Conservation (phyloP, 2,797 vertebrate species). For the Tympanoctomys barrerae region DNA sequence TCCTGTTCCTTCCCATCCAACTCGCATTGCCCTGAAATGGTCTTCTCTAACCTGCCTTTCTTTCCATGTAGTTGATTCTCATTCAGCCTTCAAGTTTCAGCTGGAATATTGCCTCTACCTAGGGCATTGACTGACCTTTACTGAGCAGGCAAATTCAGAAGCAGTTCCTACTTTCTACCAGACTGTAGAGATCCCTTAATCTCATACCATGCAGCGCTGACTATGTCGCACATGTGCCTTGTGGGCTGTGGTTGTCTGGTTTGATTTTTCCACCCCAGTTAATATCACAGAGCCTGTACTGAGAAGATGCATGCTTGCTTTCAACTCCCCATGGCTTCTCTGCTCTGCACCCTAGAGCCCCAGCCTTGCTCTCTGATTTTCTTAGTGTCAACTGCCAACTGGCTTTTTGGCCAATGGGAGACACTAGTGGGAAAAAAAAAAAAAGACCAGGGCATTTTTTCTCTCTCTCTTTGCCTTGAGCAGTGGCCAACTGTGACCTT, state of each 20-base stretch:
- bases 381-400: background rate
- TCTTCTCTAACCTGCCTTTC: background rate
- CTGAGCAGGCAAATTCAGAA: background rate
- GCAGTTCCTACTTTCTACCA: background rate
- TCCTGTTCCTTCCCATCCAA: background rate
- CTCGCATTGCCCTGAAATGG: background rate
- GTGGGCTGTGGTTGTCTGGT: background rate
- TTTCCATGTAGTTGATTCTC: background rate
- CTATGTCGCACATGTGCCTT: rapidly evolving
- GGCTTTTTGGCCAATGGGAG: background rate
- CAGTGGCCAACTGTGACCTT: rapidly evolving
- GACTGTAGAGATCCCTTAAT: too few relatives aligned
- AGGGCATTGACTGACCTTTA: background rate
- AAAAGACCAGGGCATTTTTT: background rate
- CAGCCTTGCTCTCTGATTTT: background rate
- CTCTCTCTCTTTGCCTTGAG: background rate
- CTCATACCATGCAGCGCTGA: background rate
- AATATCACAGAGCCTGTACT: background rate
- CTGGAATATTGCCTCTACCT: background rate
- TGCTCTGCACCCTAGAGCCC: background rate
- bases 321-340: background rate
- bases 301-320: background rate
- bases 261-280: background rate
- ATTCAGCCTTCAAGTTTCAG: background rate
- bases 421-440: background rate